Evolutionary conservation across 2,113 vertebrate genomes (phyloP).

Genomic region (Rallus limicola): DNA sequence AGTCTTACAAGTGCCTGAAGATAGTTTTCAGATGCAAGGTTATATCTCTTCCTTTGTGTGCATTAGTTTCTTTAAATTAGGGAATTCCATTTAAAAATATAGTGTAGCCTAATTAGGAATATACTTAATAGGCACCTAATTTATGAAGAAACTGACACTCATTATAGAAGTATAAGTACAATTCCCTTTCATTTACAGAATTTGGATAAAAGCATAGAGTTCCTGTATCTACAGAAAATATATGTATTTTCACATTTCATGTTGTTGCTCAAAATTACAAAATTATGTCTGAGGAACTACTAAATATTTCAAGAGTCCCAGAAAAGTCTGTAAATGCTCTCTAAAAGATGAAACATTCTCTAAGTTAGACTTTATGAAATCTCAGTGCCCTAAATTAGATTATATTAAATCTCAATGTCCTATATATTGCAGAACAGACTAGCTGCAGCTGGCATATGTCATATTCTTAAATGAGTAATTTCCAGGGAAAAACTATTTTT

Average conservation of each 20-base stretch:
- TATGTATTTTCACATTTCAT: background rate
- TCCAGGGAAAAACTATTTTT: background rate
- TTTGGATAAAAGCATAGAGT: background rate
- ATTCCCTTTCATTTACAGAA: background rate
- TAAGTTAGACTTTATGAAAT: background rate
- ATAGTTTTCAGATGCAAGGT: background rate
- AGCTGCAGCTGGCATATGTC: background rate
- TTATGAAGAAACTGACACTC: background rate
- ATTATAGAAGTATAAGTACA: background rate
- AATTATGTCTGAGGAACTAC: background rate
- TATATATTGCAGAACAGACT: background rate
- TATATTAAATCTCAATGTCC: background rate
- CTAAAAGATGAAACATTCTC: background rate
- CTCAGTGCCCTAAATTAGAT: background rate
- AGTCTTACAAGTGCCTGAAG: background rate
- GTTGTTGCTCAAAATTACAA: background rate
- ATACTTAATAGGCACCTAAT: background rate
- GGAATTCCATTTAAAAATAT: background rate
- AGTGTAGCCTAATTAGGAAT: background rate
- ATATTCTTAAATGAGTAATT: background rate
- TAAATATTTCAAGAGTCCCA: constrained; percentile 3
- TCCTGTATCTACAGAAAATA: background rate
- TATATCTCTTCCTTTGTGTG: background rate
- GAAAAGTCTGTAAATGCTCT: background rate
- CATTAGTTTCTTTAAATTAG: background rate